A percentile compares a stretch with the other conserved stretches of the same genome.
Conservation (phyloP, 2,888 invertebrate genomes). For the Pseudoips prasinana region DNA sequence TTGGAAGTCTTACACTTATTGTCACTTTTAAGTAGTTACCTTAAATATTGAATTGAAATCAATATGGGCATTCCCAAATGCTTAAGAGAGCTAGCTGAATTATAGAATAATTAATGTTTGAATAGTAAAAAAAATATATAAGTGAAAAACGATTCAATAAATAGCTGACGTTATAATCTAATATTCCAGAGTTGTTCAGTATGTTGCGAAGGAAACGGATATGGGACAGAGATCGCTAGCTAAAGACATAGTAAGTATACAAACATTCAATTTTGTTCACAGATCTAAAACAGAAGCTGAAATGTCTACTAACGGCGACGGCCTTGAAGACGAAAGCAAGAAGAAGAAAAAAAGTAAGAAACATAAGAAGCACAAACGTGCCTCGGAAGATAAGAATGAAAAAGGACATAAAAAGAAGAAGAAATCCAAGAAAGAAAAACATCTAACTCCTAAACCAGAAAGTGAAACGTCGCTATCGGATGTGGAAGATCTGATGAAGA, state of each 20-base stretch:
- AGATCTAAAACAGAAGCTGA: conserved; percentile 30
- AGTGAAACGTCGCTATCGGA: conserved; percentile 70
- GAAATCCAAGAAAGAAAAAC: conserved; percentile 79
- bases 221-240: conserved; percentile 19
- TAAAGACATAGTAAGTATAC: conserved; percentile 47
- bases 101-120: too few species aligned
- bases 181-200: conserved; percentile 53
- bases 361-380: conserved; percentile 87
- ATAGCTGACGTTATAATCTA: conserved; percentile 24
- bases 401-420: conserved; percentile 81
- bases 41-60: too few species aligned
- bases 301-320: conserved; percentile 44
- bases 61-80: too few species aligned
- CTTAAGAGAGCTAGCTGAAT: too few species aligned
- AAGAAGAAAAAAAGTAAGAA: conserved; percentile 82
- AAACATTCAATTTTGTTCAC: conserved; percentile 9
- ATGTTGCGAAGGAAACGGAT: conserved; percentile 41
- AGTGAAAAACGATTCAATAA: too few species aligned
- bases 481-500: conserved; percentile 64
- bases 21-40: too few species aligned
- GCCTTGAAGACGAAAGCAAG: conserved; percentile 54
- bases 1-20: too few species aligned
- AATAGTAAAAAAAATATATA: too few species aligned
- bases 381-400: conserved; percentile 75
- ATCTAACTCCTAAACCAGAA: conserved; percentile 63